A percentile compares a stretch with the other conserved stretches of the same genome.
phyloP scores from a whole-genome alignment of 1,140 invertebrate genomes.

The Globodera ellingtonae region DNA sequence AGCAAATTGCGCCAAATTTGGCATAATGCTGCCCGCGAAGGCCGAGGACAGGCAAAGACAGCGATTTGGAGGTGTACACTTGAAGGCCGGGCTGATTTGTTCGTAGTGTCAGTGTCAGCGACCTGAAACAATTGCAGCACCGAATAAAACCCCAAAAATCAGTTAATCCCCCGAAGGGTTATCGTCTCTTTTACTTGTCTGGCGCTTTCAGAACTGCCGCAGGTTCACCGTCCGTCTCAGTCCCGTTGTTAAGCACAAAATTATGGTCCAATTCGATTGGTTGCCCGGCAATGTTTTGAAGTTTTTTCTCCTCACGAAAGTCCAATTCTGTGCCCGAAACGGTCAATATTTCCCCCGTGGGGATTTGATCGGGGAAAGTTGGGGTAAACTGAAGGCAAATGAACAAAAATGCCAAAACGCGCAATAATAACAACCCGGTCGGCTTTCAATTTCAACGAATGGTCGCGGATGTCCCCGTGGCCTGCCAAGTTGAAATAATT shows the following conservation, averaged over 20 bases:
- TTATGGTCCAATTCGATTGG: slow-evolving; percentile 25
- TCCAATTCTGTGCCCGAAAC: slow-evolving; percentile 19
- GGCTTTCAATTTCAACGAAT: slow-evolving; percentile 15
- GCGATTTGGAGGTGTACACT: slow-evolving; percentile 15
- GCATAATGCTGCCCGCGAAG: slow-evolving; percentile 1
- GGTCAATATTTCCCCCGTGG: slow-evolving; percentile 14
- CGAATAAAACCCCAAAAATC: neutral
- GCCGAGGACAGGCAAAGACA: slow-evolving; percentile 1
- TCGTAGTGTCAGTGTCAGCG: slow-evolving; percentile 10
- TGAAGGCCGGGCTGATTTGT: slow-evolving; percentile 25
- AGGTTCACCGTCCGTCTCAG: neutral
- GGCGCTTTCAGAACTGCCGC: slow-evolving; percentile 10
- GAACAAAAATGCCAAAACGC: neutral
- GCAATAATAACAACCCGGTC: neutral
- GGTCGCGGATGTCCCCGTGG: slow-evolving; percentile 13
- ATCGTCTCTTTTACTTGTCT: slow-evolving; percentile 1
- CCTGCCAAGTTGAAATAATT: slow-evolving; percentile 25
- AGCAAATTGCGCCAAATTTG: slow-evolving; percentile 24
- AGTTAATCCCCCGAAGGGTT: too few species aligned
- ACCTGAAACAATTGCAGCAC: neutral
- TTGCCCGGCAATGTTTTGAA: neutral
- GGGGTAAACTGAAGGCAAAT: slow-evolving; percentile 21
- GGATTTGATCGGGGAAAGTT: neutral
- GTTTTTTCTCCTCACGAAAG: slow-evolving; percentile 14
- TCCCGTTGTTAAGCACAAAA: slow-evolving; percentile 13